These are phyloP conservation scores for Harpagifer antarcticus DNA, from an alignment of 2,797 vertebrate genomes.

Conservation along the genomic window DNA sequence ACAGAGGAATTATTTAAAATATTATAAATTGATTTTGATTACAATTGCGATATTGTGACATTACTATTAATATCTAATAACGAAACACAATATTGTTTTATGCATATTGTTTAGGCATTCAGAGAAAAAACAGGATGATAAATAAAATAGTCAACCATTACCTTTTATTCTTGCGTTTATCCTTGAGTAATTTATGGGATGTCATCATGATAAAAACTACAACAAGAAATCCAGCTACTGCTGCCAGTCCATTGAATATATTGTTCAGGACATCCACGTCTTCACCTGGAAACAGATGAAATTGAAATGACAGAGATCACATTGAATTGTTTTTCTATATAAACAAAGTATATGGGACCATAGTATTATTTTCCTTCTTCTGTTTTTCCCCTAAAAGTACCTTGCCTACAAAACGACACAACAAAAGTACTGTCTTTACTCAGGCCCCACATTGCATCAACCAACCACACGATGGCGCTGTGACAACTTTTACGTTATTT, in stretches of 20 bases:
- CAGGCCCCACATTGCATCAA: background rate
- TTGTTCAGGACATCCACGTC: background rate
- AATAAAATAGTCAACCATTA: slow-evolving; percentile 21
- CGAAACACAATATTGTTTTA: no score
- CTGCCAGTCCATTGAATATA: slow-evolving; percentile 63
- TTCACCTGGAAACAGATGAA: background rate
- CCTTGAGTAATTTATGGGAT: slow-evolving; percentile 26
- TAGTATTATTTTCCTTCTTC: background rate
- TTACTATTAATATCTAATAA: no score
- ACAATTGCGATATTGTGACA: background rate
- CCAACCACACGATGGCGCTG: slow-evolving; percentile 27
- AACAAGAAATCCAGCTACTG: slow-evolving; percentile 71
- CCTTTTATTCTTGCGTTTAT: slow-evolving; percentile 37
- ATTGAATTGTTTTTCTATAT: background rate
- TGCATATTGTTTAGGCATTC: background rate
- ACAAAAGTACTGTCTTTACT: background rate
- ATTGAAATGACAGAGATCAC: no score
- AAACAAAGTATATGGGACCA: background rate
- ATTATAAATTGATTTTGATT: background rate
- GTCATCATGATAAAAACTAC: slow-evolving; percentile 46
- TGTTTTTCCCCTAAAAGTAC: background rate
- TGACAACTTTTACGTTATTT: background rate
- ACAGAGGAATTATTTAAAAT: no score
- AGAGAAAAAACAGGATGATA: background rate
- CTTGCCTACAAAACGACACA: no score